These are phyloP conservation scores for Sinella curviseta DNA, from an alignment of 1,140 invertebrate species.

Conservation along the genomic window DNA sequence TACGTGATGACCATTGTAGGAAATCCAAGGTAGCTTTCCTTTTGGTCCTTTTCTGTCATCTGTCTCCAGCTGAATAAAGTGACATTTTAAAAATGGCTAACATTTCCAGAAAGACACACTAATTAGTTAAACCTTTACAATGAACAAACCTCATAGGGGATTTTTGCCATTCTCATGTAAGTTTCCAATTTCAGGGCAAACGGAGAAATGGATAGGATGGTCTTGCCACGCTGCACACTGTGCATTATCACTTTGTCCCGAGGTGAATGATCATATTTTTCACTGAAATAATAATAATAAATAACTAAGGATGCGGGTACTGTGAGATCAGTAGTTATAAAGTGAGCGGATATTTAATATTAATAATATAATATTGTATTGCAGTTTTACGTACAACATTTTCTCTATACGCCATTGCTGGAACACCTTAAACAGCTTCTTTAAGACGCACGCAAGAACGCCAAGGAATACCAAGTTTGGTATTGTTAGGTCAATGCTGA, in stretches of 20 bases:
- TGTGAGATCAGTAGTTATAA: no score
- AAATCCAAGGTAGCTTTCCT: constrained; percentile 49
- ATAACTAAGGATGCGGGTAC: no score
- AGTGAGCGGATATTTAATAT: no score
- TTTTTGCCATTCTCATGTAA: constrained; percentile 50
- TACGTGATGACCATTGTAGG: constrained; percentile 53
- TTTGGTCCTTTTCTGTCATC: neutral
- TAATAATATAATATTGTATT: no score
- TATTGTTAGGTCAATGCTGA: neutral
- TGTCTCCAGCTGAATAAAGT: neutral
- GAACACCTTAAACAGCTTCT: neutral
- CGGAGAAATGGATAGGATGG: constrained; percentile 29
- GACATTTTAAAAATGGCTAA: no score
- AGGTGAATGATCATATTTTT: neutral
- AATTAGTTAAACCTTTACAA: neutral
- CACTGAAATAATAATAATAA: neutral
- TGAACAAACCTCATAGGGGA: constrained; percentile 49
- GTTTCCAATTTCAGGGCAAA: constrained; percentile 52
- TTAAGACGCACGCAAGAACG: neutral
- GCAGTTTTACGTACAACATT: neutral
- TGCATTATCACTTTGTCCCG: constrained; percentile 7
- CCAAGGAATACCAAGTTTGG: neutral
- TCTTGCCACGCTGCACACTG: neutral
- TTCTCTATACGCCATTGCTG: neutral
- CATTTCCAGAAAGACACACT: no score